Base-by-base conservation (phyloP, 2,888 invertebrate species). In the Drosophila pseudotakahashii region DNA sequence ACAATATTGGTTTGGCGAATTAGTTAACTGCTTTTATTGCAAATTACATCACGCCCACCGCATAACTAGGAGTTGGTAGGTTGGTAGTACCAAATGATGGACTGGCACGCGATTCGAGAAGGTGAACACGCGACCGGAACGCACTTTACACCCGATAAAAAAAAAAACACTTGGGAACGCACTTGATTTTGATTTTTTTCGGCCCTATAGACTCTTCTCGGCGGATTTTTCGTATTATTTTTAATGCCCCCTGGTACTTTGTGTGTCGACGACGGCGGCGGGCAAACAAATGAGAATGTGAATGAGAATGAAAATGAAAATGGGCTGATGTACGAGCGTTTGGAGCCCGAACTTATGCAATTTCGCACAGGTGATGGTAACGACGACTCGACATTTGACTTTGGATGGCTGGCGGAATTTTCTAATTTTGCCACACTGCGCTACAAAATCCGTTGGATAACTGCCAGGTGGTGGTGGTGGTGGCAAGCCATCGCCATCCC, bases 21-120 rank as follows among this genome's bases (percentile, higher is more conserved):
- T 82, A 80, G 86, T 77, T 82, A 85, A 88, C 78, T 77, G 79
- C 66, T 76, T 88, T 85, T 82, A 81, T 82, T 70, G 88, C 80
- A 85, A 85, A 88, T 83, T 82, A 82, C 88, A 82, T 82, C 82
- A 82, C 88, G 82, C 82, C 82, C 81, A 80, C 88, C 60, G 68
- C 71, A 71, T 44, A 79, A 64, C 68, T 48, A 58, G 61, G 44
- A 41, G 71, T 13, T 41, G 30, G n/a, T 32, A 47, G 11, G 60
- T 10, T 32, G 30, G 26, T 16, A 47, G 9, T n/a, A 47, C 36
- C 34, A 72, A 78, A 81, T 73, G 62, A 48, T 41, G 59, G 45
- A n/a, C 53, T 68, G 45, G 53, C 78, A 85, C 80, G 86, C 88
- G 78, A 88, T 87, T 44, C 51, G 39, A 30, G 45, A 37, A 52